These are phyloP conservation scores for Agonum fuliginosum DNA, from an alignment of 2,888 invertebrate species.

Conservation along the genomic window DNA sequence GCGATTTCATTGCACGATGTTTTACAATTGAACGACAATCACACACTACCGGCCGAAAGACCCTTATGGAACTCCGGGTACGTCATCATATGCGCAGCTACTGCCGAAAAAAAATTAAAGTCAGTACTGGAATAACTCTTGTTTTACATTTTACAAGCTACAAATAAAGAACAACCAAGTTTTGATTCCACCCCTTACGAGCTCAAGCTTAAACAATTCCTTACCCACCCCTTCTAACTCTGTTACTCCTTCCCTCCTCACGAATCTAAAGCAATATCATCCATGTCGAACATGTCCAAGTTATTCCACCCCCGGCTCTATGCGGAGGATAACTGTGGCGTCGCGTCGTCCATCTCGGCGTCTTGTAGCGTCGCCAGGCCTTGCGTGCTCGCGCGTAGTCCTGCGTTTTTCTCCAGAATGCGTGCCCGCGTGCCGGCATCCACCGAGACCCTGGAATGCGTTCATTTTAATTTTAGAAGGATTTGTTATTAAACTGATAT, in stretches of 20 bases:
- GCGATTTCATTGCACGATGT: too few species aligned
- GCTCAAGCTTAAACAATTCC: too few species aligned
- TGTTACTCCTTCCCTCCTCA: not conserved
- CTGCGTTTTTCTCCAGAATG: not conserved
- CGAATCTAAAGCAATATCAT: not conserved
- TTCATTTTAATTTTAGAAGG: conserved; percentile 20
- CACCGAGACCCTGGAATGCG: not conserved
- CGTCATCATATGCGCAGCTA: too few species aligned
- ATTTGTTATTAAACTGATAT: conserved; percentile 37
- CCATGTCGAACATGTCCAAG: not conserved
- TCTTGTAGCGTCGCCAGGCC: too few species aligned
- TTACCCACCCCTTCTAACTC: not conserved
- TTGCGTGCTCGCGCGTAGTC: not conserved
- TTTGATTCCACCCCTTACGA: too few species aligned
- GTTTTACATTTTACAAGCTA: too few species aligned
- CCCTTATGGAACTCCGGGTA: too few species aligned
- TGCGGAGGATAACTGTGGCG: not conserved
- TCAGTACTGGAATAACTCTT: too few species aligned
- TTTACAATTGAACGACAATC: too few species aligned
- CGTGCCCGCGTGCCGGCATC: conserved; percentile 12
- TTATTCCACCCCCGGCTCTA: not conserved
- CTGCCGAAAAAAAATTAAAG: too few species aligned
- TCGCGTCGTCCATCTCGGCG: not conserved
- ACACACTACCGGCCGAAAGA: too few species aligned
- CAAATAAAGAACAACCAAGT: too few species aligned